phyloP scores from a whole-genome alignment of 2,888 invertebrate species.

The Xestia sexstrigata region DNA sequence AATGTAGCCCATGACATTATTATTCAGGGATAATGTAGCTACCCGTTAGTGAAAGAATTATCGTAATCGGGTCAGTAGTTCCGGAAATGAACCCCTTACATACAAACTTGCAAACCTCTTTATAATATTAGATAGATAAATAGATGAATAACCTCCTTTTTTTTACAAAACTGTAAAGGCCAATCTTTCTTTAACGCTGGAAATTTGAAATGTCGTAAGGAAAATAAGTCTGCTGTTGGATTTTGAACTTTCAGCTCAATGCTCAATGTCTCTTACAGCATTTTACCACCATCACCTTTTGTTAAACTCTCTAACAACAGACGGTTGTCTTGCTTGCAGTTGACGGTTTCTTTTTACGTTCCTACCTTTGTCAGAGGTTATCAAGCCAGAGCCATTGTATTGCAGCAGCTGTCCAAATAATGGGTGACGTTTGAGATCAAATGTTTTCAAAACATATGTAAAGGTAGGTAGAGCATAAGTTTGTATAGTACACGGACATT shows the following conservation, averaged over 20 bases:
- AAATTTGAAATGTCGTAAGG: neutral
- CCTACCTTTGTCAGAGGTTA: conserved; percentile 23
- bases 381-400: conserved; percentile 33
- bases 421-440: neutral
- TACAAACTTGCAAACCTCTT: too few relatives aligned
- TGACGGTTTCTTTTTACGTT: conserved; percentile 13
- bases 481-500: neutral
- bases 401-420: conserved; percentile 43
- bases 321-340: neutral
- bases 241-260: neutral
- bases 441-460: conserved; percentile 34
- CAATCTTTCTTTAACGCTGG: neutral
- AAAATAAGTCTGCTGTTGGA: neutral
- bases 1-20: too few relatives aligned
- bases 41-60: too few relatives aligned
- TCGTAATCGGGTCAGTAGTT: too few relatives aligned
- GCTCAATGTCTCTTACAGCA: neutral
- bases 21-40: too few relatives aligned
- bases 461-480: neutral
- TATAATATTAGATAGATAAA: neutral
- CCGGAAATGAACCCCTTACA: too few relatives aligned
- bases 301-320: neutral
- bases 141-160: neutral
- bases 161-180: neutral
- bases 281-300: neutral